A percentile compares a stretch with the other conserved stretches of the same genome.
Conservation (phyloP, 2,113 vertebrate genomes). For the Chamaetylas fuelleborni region DNA sequence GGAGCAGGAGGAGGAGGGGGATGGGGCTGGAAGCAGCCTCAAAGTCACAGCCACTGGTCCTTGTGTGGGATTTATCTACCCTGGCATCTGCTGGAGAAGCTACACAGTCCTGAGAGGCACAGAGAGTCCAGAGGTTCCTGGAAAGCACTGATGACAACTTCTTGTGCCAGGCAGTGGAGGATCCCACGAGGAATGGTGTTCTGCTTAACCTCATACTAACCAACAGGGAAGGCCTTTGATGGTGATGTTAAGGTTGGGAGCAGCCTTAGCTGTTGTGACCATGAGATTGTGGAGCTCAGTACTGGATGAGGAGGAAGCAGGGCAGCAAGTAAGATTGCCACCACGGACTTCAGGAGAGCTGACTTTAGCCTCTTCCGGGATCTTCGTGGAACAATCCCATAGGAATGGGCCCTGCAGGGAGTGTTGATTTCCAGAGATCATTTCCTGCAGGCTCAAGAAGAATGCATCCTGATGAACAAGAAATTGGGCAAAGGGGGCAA, state of each 20-base stretch:
- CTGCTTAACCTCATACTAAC: not conserved
- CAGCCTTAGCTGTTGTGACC: not conserved
- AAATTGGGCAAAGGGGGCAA: not conserved
- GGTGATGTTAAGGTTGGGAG: not conserved
- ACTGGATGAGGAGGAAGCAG: not conserved
- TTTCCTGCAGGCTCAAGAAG: not conserved
- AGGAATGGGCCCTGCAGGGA: not conserved
- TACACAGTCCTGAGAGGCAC: not conserved
- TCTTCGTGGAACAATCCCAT: not conserved
- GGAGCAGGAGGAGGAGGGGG: not conserved
- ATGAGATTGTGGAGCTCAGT: not conserved
- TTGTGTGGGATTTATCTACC: not conserved
- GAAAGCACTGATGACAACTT: not conserved
- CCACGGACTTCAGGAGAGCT: not conserved
- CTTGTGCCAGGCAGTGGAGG: not conserved
- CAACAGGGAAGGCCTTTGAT: not conserved
- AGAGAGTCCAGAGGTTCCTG: not conserved
- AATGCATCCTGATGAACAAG: not conserved
- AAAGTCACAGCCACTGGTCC: not conserved
- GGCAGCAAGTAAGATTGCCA: not conserved
- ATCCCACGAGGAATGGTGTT: not conserved
- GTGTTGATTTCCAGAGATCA: not conserved
- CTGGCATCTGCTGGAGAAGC: not conserved
- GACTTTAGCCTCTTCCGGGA: not conserved
- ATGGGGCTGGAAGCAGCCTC: not conserved